Base-by-base conservation (phyloP, 2,113 vertebrate genomes). In the Plestiodon gilberti region DNA sequence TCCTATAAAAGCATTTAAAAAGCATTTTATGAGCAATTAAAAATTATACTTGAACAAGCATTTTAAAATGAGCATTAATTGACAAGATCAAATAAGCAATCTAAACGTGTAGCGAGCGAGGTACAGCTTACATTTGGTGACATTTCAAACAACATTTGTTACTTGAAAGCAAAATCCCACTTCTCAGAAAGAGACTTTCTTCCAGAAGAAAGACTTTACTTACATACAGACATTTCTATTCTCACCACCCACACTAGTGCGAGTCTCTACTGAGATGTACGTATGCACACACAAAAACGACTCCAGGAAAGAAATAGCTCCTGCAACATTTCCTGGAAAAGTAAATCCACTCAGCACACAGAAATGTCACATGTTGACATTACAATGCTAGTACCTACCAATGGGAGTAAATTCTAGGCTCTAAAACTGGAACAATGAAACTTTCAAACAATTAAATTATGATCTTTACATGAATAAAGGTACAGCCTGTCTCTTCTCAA, bases 21-120 rank as follows among this genome's bases (percentile, higher is more conserved):
- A 73, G 77, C 69, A 73, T 86, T 86, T 86, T 86, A 80, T 64
- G 69, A 86, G 77, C 77, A 86, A 80, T 86, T 86, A 86, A 86
- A 86, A 80, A 86, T 79, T 80, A 86, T 61, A 57, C 84, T 73
- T 73, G 84, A 86, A 86, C 57, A 86, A 86, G 78, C 85, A 64
- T 81, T 86, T 86, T 62, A 81, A 81, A 80, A 80, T 80, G 78
- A 80, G 28, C 69, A 61, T 80, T 80, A 86, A 86, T 80, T 86
- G 77, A 86, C 38, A 64, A 80, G 77, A 80, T 78, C 75, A 85
- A 78, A 78, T 80, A 74, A 80, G 77, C 69, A 62, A 59, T 80
- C 77, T 71, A 43, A 86, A 80, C 38, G 62, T 43, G 40, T 48
- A 79, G 76, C 65, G 61, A 48, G 23, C 20, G 70, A 3, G 33